phyloP scores from a whole-genome alignment of 2,888 invertebrate genomes.

The Agonopterix subpropinquella region DNA sequence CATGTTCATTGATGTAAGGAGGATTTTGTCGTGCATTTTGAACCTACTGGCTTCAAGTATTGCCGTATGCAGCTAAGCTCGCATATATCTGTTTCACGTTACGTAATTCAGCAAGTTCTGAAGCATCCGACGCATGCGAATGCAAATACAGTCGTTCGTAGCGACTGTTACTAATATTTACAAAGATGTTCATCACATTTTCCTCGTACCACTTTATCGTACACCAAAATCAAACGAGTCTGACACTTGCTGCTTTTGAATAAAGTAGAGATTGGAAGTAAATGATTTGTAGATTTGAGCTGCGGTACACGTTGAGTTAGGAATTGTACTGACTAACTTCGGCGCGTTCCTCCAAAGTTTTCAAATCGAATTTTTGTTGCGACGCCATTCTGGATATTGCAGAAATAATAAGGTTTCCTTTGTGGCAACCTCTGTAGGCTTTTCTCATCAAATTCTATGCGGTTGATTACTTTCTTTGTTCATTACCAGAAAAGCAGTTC shows the following conservation, averaged over 20 bases:
- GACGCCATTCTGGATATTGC: slow-evolving; percentile 20
- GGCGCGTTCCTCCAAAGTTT: slow-evolving; percentile 23
- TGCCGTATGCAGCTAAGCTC: no score
- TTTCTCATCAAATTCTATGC: no score
- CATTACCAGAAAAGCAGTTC: no score
- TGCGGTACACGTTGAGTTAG: slow-evolving; percentile 13
- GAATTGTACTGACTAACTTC: slow-evolving; percentile 30
- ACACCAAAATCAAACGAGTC: background rate
- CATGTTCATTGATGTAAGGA: background rate
- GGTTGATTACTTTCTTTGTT: no score
- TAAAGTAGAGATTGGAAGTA: background rate
- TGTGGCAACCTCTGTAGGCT: no score
- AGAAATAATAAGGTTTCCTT: background rate
- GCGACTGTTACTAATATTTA: slow-evolving; percentile 19
- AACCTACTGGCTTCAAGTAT: background rate
- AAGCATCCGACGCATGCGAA: slow-evolving; percentile 11
- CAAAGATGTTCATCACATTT: slow-evolving; percentile 22
- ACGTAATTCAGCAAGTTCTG: background rate
- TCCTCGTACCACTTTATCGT: slow-evolving; percentile 5
- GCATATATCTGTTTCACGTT: no score
- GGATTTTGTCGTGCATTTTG: background rate
- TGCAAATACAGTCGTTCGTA: slow-evolving; percentile 8
- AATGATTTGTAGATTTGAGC: background rate
- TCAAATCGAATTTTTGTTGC: slow-evolving; percentile 39
- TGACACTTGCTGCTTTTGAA: background rate